Percentiles rank a stretch among this genome's conserved stretches.
These are phyloP conservation scores for Dastarcus helophoroides DNA, from an alignment of 2,888 invertebrate species.

Conservation along the genomic window DNA sequence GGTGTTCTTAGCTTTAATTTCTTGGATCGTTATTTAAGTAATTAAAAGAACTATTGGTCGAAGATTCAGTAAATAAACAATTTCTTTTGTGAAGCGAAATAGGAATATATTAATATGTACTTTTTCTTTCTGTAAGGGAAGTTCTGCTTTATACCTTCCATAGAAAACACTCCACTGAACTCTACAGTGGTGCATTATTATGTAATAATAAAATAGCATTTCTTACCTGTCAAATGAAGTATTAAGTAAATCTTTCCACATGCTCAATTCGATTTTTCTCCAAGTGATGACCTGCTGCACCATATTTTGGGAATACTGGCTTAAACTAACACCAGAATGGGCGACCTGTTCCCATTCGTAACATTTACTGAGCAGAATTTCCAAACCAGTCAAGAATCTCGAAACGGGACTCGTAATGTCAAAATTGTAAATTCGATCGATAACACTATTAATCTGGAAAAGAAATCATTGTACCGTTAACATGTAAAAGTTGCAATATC, in stretches of 20 bases:
- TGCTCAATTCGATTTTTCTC: conserved; percentile 79
- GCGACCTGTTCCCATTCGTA: conserved; percentile 91
- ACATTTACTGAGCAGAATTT: conserved; percentile 72
- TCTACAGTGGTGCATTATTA: too few relatives aligned
- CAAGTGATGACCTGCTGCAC: conserved; percentile 78
- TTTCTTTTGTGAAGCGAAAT: too few relatives aligned
- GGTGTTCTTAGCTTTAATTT: too few relatives aligned
- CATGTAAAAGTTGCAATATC: background rate
- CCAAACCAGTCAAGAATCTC: conserved; percentile 81
- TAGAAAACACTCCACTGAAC: too few relatives aligned
- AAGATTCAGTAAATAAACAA: too few relatives aligned
- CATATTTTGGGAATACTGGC: conserved; percentile 57
- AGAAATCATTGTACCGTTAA: conserved; percentile 1
- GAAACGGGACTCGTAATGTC: conserved; percentile 73
- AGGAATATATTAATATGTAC: too few relatives aligned
- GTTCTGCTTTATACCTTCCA: too few relatives aligned
- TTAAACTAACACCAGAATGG: conserved; percentile 73
- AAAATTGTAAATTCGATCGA: conserved; percentile 55
- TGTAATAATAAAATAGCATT: conserved; percentile 3
- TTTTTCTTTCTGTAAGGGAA: too few relatives aligned
- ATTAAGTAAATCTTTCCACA: conserved; percentile 78
- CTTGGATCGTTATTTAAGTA: too few relatives aligned
- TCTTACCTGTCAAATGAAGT: conserved; percentile 49
- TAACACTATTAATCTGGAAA: conserved; percentile 51
- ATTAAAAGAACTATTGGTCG: too few relatives aligned